Percentiles rank a stretch among this genome's conserved stretches.
Conservation (phyloP, 2,888 invertebrate genomes). For the Pterostichus madidus region DNA sequence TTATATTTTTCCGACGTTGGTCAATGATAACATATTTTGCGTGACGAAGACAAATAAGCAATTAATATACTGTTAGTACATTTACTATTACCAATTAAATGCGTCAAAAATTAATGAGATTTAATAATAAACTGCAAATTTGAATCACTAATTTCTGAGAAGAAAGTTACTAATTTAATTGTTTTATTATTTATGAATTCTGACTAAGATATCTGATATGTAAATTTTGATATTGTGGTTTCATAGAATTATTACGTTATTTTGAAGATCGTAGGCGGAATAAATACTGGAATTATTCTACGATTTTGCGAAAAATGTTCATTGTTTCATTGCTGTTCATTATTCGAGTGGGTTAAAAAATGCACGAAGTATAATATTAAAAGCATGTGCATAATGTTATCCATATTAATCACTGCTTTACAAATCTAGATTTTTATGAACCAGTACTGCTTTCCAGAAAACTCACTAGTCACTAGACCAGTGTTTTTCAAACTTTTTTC, state of each 20-base stretch:
- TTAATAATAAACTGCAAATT: constrained; percentile 30
- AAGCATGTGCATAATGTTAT: background rate
- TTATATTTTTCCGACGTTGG: background rate
- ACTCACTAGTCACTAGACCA: background rate
- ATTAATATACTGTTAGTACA: constrained; percentile 14
- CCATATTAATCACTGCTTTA: too few relatives aligned
- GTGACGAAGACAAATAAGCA: constrained; percentile 26
- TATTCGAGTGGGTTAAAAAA: background rate
- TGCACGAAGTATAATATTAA: background rate
- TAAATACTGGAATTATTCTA: constrained; percentile 15
- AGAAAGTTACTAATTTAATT: constrained; percentile 28
- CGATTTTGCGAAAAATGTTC: background rate
- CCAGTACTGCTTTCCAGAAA: background rate
- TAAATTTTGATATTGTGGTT: constrained; percentile 26
- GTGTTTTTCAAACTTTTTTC: too few relatives aligned
- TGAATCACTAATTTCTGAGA: constrained; percentile 24
- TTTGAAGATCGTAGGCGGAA: constrained; percentile 18
- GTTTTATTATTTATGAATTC: constrained; percentile 52
- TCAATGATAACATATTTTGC: constrained; percentile 32
- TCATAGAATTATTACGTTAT: constrained; percentile 35
- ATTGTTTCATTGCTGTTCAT: background rate
- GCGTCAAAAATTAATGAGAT: constrained; percentile 28
- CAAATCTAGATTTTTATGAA: too few relatives aligned
- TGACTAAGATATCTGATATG: constrained; percentile 23
- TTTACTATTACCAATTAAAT: constrained; percentile 35